phyloP scores from a whole-genome alignment of 2,888 invertebrate species.

The Drosophila ezoana region DNA sequence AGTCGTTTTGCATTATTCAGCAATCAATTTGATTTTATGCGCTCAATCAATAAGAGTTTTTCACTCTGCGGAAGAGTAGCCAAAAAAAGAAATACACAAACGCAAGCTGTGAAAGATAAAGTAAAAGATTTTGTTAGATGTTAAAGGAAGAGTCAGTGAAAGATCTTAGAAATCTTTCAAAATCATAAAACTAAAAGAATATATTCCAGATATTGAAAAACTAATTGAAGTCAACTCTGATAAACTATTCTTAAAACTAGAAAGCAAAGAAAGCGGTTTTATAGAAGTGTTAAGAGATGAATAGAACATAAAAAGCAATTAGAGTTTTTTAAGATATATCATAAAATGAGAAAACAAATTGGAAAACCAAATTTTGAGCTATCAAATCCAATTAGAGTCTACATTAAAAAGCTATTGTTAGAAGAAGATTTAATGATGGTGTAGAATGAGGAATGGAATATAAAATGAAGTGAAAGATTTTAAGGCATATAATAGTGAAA shows the following conservation, averaged over 20 bases:
- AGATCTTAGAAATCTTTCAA: background rate
- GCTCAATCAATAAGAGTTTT: slow-evolving; percentile 60
- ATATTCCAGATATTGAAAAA: background rate
- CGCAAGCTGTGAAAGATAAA: slow-evolving; percentile 7
- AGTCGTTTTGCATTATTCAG: slow-evolving; percentile 27
- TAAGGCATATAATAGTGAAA: too few relatives aligned
- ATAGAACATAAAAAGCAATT: background rate
- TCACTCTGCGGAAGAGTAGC: background rate
- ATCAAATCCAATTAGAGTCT: too few relatives aligned
- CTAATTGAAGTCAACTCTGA: background rate
- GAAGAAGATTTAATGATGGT: too few relatives aligned
- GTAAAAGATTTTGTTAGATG: slow-evolving; percentile 4
- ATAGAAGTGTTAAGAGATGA: background rate
- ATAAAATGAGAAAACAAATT: background rate
- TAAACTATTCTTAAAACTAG: too few relatives aligned
- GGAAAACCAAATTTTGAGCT: too few relatives aligned
- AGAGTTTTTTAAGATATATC: background rate
- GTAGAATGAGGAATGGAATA: too few relatives aligned
- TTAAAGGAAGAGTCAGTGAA: background rate
- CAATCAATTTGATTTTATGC: slow-evolving; percentile 48
- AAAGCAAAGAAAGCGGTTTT: too few relatives aligned
- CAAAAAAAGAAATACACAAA: background rate
- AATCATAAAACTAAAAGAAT: background rate
- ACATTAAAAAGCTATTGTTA: too few relatives aligned
- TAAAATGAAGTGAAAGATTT: too few relatives aligned